Evolutionary conservation across 2,797 vertebrate genomes (phyloP).

Genomic region (Urocyon cinereoargenteus): DNA sequence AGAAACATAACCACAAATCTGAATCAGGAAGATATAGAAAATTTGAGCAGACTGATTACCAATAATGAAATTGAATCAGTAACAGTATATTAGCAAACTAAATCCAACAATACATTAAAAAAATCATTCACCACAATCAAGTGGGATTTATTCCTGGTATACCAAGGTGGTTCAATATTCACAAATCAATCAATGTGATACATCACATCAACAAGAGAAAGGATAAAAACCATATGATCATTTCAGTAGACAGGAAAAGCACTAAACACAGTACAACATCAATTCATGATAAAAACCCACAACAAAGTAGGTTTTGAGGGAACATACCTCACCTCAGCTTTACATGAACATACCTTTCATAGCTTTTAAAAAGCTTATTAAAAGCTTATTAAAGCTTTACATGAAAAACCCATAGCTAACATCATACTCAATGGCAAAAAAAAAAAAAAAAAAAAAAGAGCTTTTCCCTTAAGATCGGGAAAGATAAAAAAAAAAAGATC

Average conservation of each 20-base stretch:
- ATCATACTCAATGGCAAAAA: not conserved
- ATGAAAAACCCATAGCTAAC: not conserved
- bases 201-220: not conserved
- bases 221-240: not conserved
- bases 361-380: too few species aligned
- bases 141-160: not conserved
- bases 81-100: not conserved
- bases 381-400: not conserved
- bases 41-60: not conserved
- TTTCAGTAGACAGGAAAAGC: not conserved
- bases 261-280: not conserved
- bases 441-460: not conserved
- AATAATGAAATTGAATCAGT: not conserved
- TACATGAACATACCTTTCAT: too few species aligned
- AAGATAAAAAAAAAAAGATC: too few species aligned
- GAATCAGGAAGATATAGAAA: not conserved
- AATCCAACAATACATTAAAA: not conserved
- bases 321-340: not conserved
- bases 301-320: not conserved
- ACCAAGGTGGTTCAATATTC: not conserved
- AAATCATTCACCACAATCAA: not conserved
- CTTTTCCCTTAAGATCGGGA: not conserved
- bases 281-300: not conserved
- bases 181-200: not conserved
- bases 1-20: not conserved